phyloP scores from a whole-genome alignment of 2,797 vertebrate species.

The Betta splendens region DNA sequence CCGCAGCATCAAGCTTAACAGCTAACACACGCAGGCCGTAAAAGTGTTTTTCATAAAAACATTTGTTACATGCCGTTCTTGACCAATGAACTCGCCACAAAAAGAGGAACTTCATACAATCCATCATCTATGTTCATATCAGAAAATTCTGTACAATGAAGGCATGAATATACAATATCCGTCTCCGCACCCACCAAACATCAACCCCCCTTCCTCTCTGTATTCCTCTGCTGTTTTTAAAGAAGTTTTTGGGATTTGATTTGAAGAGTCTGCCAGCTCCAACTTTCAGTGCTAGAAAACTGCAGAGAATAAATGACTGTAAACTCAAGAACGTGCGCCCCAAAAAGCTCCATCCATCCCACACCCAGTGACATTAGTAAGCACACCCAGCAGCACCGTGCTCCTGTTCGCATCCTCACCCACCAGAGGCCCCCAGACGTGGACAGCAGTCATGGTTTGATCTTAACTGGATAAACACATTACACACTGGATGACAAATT shows the following conservation, averaged over 20 bases:
- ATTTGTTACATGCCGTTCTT: slow-evolving; percentile 36
- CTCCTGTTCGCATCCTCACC: slow-evolving; percentile 40
- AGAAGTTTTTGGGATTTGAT: slow-evolving; percentile 29
- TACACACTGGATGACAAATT: neutral
- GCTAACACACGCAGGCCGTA: slow-evolving; percentile 47
- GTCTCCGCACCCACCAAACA: slow-evolving; percentile 20
- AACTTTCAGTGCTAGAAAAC: slow-evolving; percentile 33
- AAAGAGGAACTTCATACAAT: slow-evolving; percentile 59
- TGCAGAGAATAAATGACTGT: slow-evolving; percentile 30
- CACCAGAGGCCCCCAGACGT: slow-evolving; percentile 18
- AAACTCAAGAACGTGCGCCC: slow-evolving; percentile 37
- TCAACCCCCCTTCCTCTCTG: slow-evolving; percentile 3
- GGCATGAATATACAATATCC: slow-evolving; percentile 55
- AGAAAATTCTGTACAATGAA: slow-evolving; percentile 74
- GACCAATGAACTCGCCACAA: slow-evolving; percentile 37
- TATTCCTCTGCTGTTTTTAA: slow-evolving; percentile 21
- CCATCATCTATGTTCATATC: slow-evolving; percentile 54
- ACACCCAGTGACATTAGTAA: slow-evolving; percentile 6
- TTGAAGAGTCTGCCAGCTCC: slow-evolving; percentile 18
- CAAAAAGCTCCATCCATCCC: slow-evolving; percentile 12
- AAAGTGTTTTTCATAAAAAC: slow-evolving; percentile 66
- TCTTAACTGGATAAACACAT: slow-evolving; percentile 11
- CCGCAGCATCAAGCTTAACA: slow-evolving; percentile 63
- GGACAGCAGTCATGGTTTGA: slow-evolving; percentile 10
- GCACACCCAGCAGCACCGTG: neutral